These are phyloP conservation scores for Drosophila seguyi DNA, from an alignment of 1,140 invertebrate species.

Conservation along the genomic window DNA sequence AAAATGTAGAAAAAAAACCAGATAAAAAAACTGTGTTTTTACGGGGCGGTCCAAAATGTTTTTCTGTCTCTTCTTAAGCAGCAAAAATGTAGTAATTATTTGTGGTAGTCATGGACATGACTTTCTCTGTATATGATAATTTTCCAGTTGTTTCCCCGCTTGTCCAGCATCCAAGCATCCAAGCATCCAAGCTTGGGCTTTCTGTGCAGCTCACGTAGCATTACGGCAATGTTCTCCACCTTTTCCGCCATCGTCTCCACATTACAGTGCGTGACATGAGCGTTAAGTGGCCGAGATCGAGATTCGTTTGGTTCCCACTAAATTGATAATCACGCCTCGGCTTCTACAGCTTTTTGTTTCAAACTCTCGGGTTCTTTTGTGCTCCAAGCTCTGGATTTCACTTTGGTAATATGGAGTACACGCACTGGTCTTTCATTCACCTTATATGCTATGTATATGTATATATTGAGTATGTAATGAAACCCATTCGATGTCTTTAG, in stretches of 20 bases:
- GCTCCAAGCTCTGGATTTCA: conserved; percentile 15
- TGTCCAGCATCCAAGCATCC: conserved; percentile 39
- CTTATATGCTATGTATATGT: neutral
- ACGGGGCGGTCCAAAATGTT: conserved; percentile 17
- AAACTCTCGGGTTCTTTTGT: conserved; percentile 12
- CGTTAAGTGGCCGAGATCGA: conserved; percentile 47
- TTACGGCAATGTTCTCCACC: conserved; percentile 5
- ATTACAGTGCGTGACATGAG: conserved; percentile 56
- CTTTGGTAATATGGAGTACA: conserved; percentile 19
- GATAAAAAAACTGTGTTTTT: conserved; percentile 21
- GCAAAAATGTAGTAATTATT: conserved; percentile 47
- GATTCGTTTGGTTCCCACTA: conserved; percentile 52
- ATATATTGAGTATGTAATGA: neutral
- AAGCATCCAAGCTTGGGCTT: neutral
- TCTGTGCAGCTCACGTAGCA: conserved; percentile 10
- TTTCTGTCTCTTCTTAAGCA: conserved; percentile 36
- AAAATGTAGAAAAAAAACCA: conserved; percentile 17
- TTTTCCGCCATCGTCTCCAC: conserved; percentile 17
- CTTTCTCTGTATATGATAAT: conserved; percentile 54
- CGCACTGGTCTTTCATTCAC: neutral
- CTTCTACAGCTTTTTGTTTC: conserved; percentile 24
- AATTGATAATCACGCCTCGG: conserved; percentile 54
- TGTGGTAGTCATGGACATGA: conserved; percentile 46
- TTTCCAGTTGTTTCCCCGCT: conserved; percentile 22
- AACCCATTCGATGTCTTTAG: conserved; percentile 7